Base-by-base conservation (phyloP, 2,113 vertebrate genomes). In the Nycticorax nycticorax region DNA sequence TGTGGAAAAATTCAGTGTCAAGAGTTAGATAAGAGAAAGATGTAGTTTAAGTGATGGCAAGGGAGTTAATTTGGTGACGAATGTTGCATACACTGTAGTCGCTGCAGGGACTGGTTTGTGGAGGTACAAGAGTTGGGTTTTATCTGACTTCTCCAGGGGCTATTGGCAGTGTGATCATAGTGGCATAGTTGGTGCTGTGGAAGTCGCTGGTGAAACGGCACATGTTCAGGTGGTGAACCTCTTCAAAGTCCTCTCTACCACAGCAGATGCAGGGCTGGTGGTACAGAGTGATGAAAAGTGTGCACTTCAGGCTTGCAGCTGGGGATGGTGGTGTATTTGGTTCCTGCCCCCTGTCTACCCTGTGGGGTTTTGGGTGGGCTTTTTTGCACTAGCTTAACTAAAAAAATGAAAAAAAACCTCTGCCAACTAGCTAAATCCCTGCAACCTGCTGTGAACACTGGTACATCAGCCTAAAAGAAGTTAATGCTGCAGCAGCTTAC, bases 11-110 rank as follows among this genome's bases (percentile, higher is more conserved):
- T 6, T 35, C 18, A 60, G 8, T 47, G 13, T 85, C n/a, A 43
- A 48, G 74, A 59, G n/a, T 48, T 43, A 62, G 45, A 60, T 55
- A 39, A 85, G 26, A n/a, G 62, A 67, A 71, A 24, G 23, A 19
- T 0, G 1, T 24, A 7, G 28, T 53, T 59, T 39, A 80, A 77
- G n/a, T 53, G 48, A 30, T 41, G 32, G 21, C 5, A 35, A n/a
- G 7, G 22, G 39, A 75, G 41, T 45, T 72, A 23, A 37, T 28
- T 2, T 73, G 18, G 7, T 35, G 33, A 37, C 57, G 35, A 4
- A 83, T 56, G 53, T 27, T 85, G 13, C 0, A 0, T 55, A 9
- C 4, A 0, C 35, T 55, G 8, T 22, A 14, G 41, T 55, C 43
- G 7, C 59, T 86, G 53, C 33, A 75, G 62, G 28, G 39, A 22